A percentile compares a stretch with the other conserved stretches of the same genome.
phyloP scores from a whole-genome alignment of 2,113 vertebrate species.

The Oncorhynchus gorbuscha region DNA sequence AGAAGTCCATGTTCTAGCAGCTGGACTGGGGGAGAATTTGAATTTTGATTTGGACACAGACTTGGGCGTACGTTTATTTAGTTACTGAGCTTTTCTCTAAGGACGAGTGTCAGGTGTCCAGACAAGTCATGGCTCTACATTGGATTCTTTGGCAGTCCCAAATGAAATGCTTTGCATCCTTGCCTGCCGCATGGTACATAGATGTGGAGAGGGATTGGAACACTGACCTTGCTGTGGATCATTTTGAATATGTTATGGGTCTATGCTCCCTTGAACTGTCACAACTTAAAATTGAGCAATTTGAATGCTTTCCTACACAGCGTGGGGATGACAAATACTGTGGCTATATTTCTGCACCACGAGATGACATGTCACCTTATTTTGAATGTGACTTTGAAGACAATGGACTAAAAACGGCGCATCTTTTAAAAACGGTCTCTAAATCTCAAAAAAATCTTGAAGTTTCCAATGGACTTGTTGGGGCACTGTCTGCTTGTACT shows the following conservation, averaged over 20 bases:
- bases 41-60: slow-evolving; percentile 43
- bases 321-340: slow-evolving; percentile 45
- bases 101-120: slow-evolving; percentile 64
- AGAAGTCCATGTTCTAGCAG: slow-evolving; percentile 38
- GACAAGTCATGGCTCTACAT: slow-evolving; percentile 74
- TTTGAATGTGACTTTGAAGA: slow-evolving; percentile 26
- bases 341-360: slow-evolving; percentile 15
- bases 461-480: slow-evolving; percentile 22
- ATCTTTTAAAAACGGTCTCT: not conserved
- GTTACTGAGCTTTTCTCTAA: slow-evolving; percentile 55
- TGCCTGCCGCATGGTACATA: slow-evolving; percentile 59
- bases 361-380: slow-evolving; percentile 35
- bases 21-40: slow-evolving; percentile 23
- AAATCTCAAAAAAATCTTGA: not conserved
- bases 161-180: slow-evolving; percentile 72
- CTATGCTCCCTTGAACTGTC: slow-evolving; percentile 75
- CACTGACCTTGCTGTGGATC: slow-evolving; percentile 69
- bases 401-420: slow-evolving; percentile 15
- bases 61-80: slow-evolving; percentile 61
- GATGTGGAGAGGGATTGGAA: slow-evolving; percentile 68
- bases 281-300: slow-evolving; percentile 72
- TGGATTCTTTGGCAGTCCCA: slow-evolving; percentile 67
- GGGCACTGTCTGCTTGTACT: slow-evolving; percentile 24
- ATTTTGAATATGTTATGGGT: slow-evolving; percentile 75
- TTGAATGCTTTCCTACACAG: slow-evolving; percentile 68